phyloP scores from a whole-genome alignment of 2,113 vertebrate genomes.

The Sclerurus mexicanus region DNA sequence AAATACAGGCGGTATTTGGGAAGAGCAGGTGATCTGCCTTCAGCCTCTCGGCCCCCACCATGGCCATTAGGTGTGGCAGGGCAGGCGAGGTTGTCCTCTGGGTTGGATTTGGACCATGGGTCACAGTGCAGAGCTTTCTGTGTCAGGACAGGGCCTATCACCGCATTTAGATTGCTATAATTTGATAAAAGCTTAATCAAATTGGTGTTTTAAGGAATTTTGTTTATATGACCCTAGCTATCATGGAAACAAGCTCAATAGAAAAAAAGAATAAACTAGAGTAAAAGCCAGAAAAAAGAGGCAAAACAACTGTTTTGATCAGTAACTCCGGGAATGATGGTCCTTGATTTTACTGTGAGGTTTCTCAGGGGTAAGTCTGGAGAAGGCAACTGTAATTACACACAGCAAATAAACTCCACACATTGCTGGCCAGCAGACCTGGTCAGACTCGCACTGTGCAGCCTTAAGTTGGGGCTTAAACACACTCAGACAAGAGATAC shows the following conservation, averaged over 20 bases:
- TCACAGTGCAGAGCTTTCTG: neutral
- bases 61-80: neutral
- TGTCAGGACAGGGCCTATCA: neutral
- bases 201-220: neutral
- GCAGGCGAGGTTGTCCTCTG: neutral
- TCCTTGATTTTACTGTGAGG: neutral
- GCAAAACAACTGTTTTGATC: neutral
- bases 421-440: neutral
- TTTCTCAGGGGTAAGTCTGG: neutral
- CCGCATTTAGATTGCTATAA: neutral
- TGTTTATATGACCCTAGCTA: neutral
- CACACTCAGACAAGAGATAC: rapidly evolving
- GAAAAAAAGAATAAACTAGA: neutral
- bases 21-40: neutral
- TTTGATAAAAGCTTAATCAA: neutral
- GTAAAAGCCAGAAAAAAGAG: neutral
- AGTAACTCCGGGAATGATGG: neutral
- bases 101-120: neutral
- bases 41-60: rapidly evolving
- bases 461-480: neutral
- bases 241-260: neutral
- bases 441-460: rapidly evolving
- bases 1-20: rapidly evolving
- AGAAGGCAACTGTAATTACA: neutral
- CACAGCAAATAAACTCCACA: neutral